phyloP scores from a whole-genome alignment of 1,140 invertebrate species.

The Drosophila quadrilineata region DNA sequence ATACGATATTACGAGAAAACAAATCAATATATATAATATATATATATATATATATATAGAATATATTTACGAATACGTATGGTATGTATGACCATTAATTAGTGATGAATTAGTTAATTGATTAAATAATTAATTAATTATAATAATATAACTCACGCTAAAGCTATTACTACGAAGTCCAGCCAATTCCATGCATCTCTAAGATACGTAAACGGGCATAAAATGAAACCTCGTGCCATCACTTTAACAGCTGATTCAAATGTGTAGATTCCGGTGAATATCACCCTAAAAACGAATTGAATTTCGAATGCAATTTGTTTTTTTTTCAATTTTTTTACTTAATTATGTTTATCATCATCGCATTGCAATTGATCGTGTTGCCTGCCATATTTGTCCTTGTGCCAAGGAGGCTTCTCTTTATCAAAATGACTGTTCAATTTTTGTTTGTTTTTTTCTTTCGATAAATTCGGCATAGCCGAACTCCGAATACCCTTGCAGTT shows the following conservation, averaged over 20 bases:
- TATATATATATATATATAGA: conserved; percentile 29
- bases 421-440: neutral
- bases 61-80: conserved; percentile 2
- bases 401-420: no score
- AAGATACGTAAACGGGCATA: conserved; percentile 99
- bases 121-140: conserved; percentile 9
- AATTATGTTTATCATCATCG: neutral
- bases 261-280: conserved; percentile 99
- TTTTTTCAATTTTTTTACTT: conserved; percentile 21
- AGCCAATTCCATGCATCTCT: conserved; percentile 99
- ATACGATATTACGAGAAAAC: neutral
- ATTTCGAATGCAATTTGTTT: conserved; percentile 79
- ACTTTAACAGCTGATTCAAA: conserved; percentile 99
- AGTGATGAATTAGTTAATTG: conserved; percentile 4
- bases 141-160: conserved; percentile 94
- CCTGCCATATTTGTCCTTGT: conserved; percentile 17
- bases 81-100: neutral
- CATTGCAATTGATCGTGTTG: no score
- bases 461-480: conserved; percentile 8
- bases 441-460: neutral
- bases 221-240: conserved; percentile 99
- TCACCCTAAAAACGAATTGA: conserved; percentile 89
- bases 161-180: conserved; percentile 99
- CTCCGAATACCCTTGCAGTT: conserved; percentile 6
- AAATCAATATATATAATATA: conserved; percentile 8